Conservation (phyloP, 2,113 vertebrate species). For the Hepsetus odoe region DNA sequence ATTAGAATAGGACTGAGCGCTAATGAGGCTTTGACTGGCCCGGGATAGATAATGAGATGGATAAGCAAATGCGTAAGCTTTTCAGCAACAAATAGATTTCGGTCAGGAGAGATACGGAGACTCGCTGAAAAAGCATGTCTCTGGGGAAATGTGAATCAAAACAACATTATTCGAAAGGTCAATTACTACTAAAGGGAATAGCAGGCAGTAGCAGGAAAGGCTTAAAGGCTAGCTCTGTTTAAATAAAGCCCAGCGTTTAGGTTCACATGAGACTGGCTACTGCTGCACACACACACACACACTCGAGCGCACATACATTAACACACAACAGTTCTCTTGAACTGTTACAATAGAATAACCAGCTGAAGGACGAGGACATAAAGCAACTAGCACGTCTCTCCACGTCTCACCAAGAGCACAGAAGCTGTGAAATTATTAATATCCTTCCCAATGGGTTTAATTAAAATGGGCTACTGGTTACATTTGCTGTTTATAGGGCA, state of each 20-base stretch:
- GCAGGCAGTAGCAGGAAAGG: neutral
- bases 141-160: conserved; percentile 33
- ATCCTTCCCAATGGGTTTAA: conserved; percentile 75
- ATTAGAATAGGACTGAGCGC: conserved; percentile 29
- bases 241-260: conserved; percentile 13
- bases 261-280: neutral
- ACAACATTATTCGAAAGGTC: conserved; percentile 46
- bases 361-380: neutral
- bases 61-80: conserved; percentile 51
- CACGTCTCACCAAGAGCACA: conserved; percentile 60
- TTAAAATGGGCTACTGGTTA: conserved; percentile 69
- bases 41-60: conserved; percentile 50
- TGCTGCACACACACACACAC: neutral
- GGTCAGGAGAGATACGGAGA: conserved; percentile 29
- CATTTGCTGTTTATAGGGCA: conserved; percentile 34
- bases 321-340: neutral
- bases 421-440: conserved; percentile 72
- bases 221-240: conserved; percentile 34
- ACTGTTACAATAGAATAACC: neutral
- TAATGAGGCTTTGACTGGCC: conserved; percentile 36
- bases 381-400: too few species aligned
- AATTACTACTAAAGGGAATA: conserved; percentile 51
- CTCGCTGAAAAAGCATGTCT: conserved; percentile 20
- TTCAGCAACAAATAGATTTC: conserved; percentile 26
- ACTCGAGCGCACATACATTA: neutral